Conservation (phyloP, 2,888 invertebrate species). For the Tillus elongatus region DNA sequence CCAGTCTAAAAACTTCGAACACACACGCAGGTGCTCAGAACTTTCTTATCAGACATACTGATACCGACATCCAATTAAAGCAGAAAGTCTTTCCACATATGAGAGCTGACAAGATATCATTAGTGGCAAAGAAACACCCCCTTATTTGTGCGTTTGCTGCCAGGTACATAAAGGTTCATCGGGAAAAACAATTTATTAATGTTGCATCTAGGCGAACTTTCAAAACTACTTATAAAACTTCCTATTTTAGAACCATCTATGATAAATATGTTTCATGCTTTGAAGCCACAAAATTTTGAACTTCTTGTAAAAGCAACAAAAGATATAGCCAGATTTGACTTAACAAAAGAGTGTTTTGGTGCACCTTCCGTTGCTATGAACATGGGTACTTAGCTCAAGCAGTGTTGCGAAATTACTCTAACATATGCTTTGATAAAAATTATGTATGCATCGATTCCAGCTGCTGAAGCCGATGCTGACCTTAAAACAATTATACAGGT, state of each 20-base stretch:
- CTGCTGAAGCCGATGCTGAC: constrained; percentile 20
- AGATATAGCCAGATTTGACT: constrained; percentile 13
- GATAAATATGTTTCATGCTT: constrained; percentile 13
- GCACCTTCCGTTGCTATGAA: constrained; percentile 13
- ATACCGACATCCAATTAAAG: constrained; percentile 9
- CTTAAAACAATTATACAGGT: constrained; percentile 21
- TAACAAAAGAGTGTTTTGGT: constrained; percentile 8
- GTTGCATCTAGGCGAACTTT: constrained; percentile 16
- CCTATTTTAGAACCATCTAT: constrained; percentile 12
- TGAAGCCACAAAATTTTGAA: constrained; percentile 20
- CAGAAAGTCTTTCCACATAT: constrained; percentile 16
- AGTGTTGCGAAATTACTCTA: constrained; percentile 14
- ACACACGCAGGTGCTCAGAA: constrained; percentile 13
- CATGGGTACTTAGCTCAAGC: constrained; percentile 16
- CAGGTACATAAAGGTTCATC: constrained; percentile 16
- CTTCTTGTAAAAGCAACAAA: constrained; percentile 18
- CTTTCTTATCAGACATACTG: constrained; percentile 7
- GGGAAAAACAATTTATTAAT: constrained; percentile 13
- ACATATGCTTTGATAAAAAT: constrained; percentile 10
- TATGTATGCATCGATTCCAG: constrained; percentile 9
- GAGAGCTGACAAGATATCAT: constrained; percentile 16
- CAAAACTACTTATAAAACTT: constrained; percentile 12
- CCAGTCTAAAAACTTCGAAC: constrained; percentile 5
- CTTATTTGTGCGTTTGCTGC: constrained; percentile 18
- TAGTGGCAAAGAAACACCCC: constrained; percentile 14